Evolutionary conservation across 2,888 invertebrate species (phyloP).

Genomic region (Azorinus chamasolen): DNA sequence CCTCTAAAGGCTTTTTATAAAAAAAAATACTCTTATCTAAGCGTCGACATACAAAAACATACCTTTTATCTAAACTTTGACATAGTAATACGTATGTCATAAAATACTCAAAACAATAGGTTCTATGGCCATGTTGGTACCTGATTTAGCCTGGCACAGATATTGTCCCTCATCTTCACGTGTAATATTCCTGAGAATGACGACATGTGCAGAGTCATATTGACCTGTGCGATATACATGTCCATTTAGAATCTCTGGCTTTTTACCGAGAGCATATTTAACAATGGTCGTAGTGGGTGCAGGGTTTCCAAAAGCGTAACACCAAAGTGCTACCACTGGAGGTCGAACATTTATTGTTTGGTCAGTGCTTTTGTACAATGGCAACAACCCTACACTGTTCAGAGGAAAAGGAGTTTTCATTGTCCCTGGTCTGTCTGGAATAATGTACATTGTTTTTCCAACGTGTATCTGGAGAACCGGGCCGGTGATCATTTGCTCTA

Average conservation of each 20-base stretch:
- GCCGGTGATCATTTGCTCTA: conserved; percentile 43
- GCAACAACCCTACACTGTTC: conserved; percentile 45
- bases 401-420: conserved; percentile 45
- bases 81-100: too few species aligned
- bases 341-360: conserved; percentile 28
- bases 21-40: too few species aligned
- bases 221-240: conserved; percentile 47
- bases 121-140: conserved; percentile 34
- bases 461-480: conserved; percentile 57
- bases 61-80: too few species aligned
- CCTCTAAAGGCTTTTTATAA: too few species aligned
- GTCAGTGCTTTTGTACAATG: conserved; percentile 45
- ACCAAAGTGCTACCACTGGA: conserved; percentile 60
- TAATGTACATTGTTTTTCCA: conserved; percentile 59
- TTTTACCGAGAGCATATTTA: conserved; percentile 18
- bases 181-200: conserved; percentile 43
- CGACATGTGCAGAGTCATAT: conserved; percentile 59
- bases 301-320: conserved; percentile 64
- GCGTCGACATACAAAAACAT: too few species aligned
- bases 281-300: conserved; percentile 50
- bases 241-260: conserved; percentile 35
- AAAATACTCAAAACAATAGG: conserved; percentile 4
- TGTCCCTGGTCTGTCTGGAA: conserved; percentile 34
- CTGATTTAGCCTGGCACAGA: conserved; percentile 50
- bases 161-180: conserved; percentile 40